Evolutionary conservation across 2,113 vertebrate genomes (phyloP), one percentile per base, ranked within the genome.

Genomic region (Caretta caretta): DNA sequence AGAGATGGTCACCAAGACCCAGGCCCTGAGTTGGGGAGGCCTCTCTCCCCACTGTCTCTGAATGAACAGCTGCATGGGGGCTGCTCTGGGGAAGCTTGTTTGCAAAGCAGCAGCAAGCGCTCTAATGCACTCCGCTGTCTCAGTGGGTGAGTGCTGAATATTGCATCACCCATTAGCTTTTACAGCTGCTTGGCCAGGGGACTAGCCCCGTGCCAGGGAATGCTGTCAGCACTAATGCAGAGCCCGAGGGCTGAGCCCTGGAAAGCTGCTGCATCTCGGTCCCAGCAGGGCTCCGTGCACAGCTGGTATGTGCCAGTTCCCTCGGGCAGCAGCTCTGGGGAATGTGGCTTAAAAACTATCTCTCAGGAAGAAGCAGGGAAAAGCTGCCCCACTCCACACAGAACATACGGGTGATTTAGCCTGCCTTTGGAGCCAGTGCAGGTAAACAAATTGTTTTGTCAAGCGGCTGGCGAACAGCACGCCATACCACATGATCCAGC

Each of bases 91-190:
- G 27, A 48, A 0, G 75, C 46, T 12, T 6, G 31, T 1, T 4
- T 1, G 0, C 0, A 0, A 54, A 53, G 79, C 49, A 76, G 56
- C 1, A 69, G 38, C 3, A 1, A 19, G 35, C 2, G 13, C 19
- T 89, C 91, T 89, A 80, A 10, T n/a, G 91, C 38, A 38, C 19
- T 69, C 35, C 17, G 4, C 35, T 22, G n/a, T 72, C 65, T 72
- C n/a, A 38, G 59, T 22, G 94, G 90, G 56, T 0, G 0, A 83
- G 65, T 69, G 86, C 88, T 96, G 96, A 82, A 53, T 65, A 87
- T 85, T 0, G 2, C 93, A 29, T 93, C 93, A 62, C 79, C 94
- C 95, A 91, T 97, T 96, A 97, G 94, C 94, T 85, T 90, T 80
- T 38, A 57, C 59, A 8, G 89, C 80, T 8, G 50, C 56, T 51